Conservation (phyloP, 1,140 invertebrate species). For the Wasmannia auropunctata region DNA sequence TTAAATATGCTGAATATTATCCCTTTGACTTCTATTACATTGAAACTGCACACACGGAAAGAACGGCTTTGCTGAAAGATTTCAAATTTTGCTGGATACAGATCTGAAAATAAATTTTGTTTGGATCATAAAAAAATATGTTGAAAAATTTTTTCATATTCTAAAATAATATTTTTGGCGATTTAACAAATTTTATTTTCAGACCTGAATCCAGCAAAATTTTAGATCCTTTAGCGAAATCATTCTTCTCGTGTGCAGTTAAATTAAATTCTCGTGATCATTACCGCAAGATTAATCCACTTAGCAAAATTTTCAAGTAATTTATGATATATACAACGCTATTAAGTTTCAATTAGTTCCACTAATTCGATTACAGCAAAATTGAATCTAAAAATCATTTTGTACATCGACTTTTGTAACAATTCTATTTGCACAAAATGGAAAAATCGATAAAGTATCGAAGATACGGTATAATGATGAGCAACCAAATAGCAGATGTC, state of each 20-base stretch:
- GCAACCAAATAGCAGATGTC: conserved; percentile 61
- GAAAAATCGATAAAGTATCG: conserved; percentile 45
- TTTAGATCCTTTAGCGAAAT: no score
- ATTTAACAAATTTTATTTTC: no score
- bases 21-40: not conserved
- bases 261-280: conserved; percentile 10
- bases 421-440: not conserved
- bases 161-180: no score
- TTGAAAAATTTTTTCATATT: no score
- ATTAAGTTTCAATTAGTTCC: conserved; percentile 36
- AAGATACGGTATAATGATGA: conserved; percentile 57
- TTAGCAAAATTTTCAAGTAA: not conserved
- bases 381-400: not conserved
- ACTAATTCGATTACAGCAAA: conserved; percentile 14
- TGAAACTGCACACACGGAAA: no score
- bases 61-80: no score
- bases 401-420: not conserved
- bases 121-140: no score
- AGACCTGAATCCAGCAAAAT: no score
- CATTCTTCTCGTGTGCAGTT: no score
- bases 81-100: no score
- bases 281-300: not conserved
- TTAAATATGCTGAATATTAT: not conserved
- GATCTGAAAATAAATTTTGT: no score
- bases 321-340: not conserved